Base-by-base conservation (phyloP, 1,140 invertebrate genomes). In the Rhagoletis zephyria region DNA sequence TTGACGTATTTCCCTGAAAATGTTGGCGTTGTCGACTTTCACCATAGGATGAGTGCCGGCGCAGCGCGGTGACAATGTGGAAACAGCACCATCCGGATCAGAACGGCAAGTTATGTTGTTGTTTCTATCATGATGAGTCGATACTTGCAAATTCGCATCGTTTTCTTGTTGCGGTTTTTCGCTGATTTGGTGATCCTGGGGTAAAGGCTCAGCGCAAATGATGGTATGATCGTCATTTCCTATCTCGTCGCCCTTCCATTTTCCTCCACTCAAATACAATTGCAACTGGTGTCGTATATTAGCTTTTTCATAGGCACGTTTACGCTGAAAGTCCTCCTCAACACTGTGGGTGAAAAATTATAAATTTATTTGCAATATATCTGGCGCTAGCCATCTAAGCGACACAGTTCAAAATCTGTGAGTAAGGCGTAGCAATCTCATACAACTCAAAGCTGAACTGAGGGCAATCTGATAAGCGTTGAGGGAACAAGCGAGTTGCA, bases 261-360 rank as follows among this genome's bases (percentile, higher is more conserved):
- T 70, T 42, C 48, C 88, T 88, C 94, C 94, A 90, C 95, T 92
- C 88, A 94, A 95, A 89, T 96, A 96, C 5, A 96, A 92, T 59
- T 96, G 93, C 87, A 97, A 92, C 90, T 97, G 96, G 88, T 97
- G 95, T 51, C 96, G 93, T 86, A 97, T 96, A 88, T 94, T 95
- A 0, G 95, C 95, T 90, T 97, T 97, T 92, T 97, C 96, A 87
- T 95, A 93, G 77, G 95, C 95, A 88, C 96, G 93, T 92, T 96
- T 96, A 30, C 95, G 93, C 90, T 96, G 95, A 91, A 96, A 96
- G 90, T 96, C 96, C 90, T 96, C 96, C 91, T 97, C 96, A 2
- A 95, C 94, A 90, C 94, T 91, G 61, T 86, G 87, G 88, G 86
- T 40, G 70, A 88, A 70, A 85, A 30, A 14, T 30, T 87, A 63